Evolutionary conservation across 35 echinoderm and acorn worm species (phyloP).

Genomic region (Lytechinus variegatus): DNA sequence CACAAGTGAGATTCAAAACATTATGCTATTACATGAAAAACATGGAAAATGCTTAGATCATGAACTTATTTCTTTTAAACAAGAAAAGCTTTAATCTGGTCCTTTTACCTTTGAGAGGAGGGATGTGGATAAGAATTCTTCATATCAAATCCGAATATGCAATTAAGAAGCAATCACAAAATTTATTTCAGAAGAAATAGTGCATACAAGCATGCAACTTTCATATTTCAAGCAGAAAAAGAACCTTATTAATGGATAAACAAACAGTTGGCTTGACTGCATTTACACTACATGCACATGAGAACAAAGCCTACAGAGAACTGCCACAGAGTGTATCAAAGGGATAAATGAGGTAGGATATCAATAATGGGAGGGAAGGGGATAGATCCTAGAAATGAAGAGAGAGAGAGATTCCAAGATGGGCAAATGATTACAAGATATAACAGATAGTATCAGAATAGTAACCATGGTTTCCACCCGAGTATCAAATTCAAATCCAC

Average conservation of each 20-base stretch:
- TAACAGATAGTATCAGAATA: neutral
- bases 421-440: neutral
- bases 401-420: neutral
- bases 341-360: neutral
- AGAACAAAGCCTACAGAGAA: neutral
- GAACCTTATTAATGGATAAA: neutral
- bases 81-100: neutral
- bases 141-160: too few species aligned
- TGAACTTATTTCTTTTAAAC: too few species aligned
- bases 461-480: neutral
- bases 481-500: neutral
- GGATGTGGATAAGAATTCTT: neutral
- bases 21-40: too few species aligned
- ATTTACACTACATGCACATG: neutral
- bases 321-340: neutral
- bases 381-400: neutral
- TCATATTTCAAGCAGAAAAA: neutral
- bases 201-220: too few species aligned
- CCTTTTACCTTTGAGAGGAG: neutral
- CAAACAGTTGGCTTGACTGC: neutral
- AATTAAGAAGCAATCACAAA: too few species aligned
- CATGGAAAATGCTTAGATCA: too few species aligned
- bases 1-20: too few species aligned
- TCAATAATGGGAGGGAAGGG: neutral
- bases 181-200: too few species aligned